A percentile compares a stretch with the other conserved stretches of the same genome.
Evolutionary conservation across 2,888 invertebrate genomes (phyloP).

Genomic region (Lithophane socia): DNA sequence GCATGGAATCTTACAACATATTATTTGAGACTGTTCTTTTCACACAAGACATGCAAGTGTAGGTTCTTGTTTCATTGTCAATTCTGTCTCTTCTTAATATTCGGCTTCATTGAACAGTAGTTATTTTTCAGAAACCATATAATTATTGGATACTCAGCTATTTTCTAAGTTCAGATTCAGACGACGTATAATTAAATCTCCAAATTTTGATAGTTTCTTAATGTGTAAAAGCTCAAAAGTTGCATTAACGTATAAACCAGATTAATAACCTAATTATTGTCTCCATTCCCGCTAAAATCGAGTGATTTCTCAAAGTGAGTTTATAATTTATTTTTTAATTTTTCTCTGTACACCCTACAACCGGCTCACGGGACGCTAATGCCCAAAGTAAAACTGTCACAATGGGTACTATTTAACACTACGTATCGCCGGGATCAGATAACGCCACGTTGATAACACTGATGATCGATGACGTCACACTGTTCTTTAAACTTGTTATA

Average conservation of each 20-base stretch:
- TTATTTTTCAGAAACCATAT: neutral
- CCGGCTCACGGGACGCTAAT: constrained; percentile 70
- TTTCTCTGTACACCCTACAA: constrained; percentile 72
- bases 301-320: neutral
- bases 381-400: constrained; percentile 87
- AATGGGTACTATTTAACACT: constrained; percentile 85
- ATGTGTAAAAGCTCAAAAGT: neutral
- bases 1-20: constrained; percentile 24
- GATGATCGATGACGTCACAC: constrained; percentile 82
- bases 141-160: neutral
- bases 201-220: neutral
- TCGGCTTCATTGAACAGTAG: too few relatives aligned
- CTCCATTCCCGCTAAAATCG: neutral
- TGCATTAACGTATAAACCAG: too few relatives aligned
- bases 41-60: neutral
- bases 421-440: constrained; percentile 81
- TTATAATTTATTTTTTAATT: neutral
- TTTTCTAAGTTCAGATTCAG: neutral
- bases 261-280: neutral
- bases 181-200: too few relatives aligned
- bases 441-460: constrained; percentile 74
- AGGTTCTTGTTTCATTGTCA: neutral
- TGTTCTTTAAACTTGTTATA: constrained; percentile 57
- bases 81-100: neutral
- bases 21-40: constrained; percentile 4